Evolutionary conservation across 2,113 vertebrate species (phyloP).

Genomic region (Nerophis lumbriciformis): DNA sequence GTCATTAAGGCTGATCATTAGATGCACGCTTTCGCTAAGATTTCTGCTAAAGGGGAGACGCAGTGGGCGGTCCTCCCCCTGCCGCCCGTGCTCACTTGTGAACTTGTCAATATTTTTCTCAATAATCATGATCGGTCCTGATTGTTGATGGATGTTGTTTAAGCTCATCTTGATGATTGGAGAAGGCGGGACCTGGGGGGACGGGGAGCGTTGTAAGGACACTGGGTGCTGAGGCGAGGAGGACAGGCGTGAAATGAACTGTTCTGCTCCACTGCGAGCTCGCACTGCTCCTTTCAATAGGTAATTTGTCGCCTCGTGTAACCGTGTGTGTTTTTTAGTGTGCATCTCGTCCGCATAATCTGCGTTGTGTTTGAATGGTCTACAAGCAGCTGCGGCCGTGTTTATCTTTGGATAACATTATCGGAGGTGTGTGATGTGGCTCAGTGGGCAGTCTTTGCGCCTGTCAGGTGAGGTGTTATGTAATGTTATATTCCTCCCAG

Average conservation of each 20-base stretch:
- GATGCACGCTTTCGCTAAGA: conserved; percentile 46
- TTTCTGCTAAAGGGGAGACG: conserved; percentile 28
- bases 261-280: conserved; percentile 92
- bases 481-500: conserved; percentile 48
- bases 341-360: conserved; percentile 14
- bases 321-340: conserved; percentile 44
- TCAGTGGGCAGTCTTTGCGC: conserved; percentile 5
- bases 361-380: conserved; percentile 33
- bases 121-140: conserved; percentile 59
- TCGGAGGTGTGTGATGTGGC: conserved; percentile 19
- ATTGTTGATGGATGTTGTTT: conserved; percentile 75
- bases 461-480: conserved; percentile 48
- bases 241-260: conserved; percentile 99
- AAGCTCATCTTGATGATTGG: conserved; percentile 51
- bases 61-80: conserved; percentile 11
- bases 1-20: conserved; percentile 69
- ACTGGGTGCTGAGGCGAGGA: conserved; percentile 77
- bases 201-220: conserved; percentile 13
- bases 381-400: conserved; percentile 8
- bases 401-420: conserved; percentile 52
- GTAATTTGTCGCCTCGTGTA: conserved; percentile 84
- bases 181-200: conserved; percentile 15
- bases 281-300: conserved; percentile 88
- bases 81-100: conserved; percentile 14
- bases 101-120: conserved; percentile 50